A percentile compares a stretch with the other conserved stretches of the same genome.
phyloP scores from a whole-genome alignment of 1,140 invertebrate genomes.

The Eupeodes corollae region DNA sequence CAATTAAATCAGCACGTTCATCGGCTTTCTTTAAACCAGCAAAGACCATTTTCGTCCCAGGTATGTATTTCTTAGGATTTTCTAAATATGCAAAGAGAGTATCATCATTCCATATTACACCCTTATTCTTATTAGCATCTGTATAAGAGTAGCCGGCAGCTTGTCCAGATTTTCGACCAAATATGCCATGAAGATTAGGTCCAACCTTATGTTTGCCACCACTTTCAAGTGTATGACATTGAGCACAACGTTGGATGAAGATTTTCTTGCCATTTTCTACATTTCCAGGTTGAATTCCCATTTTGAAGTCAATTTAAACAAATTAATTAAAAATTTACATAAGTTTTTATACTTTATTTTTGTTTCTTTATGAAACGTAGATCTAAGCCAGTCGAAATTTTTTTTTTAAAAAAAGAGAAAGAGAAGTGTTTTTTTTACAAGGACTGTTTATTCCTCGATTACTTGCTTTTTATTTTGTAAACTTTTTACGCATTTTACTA shows the following conservation, averaged over 20 bases:
- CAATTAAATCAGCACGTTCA: conserved; percentile 65
- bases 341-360: no score
- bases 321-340: no score
- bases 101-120: conserved; percentile 51
- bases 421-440: no score
- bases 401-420: no score
- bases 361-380: no score
- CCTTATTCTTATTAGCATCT: conserved; percentile 77
- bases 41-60: conserved; percentile 79
- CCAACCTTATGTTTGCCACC: conserved; percentile 82
- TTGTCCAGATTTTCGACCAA: conserved; percentile 78
- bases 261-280: conserved; percentile 82
- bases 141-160: conserved; percentile 69
- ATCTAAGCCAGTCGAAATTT: no score
- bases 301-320: conserved; percentile 18
- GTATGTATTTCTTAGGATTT: conserved; percentile 74
- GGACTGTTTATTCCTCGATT: no score
- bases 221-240: conserved; percentile 77
- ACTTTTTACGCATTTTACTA: no score
- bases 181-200: conserved; percentile 74
- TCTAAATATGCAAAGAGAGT: conserved; percentile 58
- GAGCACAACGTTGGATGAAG: conserved; percentile 74
- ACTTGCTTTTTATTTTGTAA: no score
- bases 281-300: conserved; percentile 57
- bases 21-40: conserved; percentile 65